Percentiles rank a stretch among this genome's conserved stretches.
Evolutionary conservation across 2,888 invertebrate genomes (phyloP).

Genomic region (Patella pellucida): DNA sequence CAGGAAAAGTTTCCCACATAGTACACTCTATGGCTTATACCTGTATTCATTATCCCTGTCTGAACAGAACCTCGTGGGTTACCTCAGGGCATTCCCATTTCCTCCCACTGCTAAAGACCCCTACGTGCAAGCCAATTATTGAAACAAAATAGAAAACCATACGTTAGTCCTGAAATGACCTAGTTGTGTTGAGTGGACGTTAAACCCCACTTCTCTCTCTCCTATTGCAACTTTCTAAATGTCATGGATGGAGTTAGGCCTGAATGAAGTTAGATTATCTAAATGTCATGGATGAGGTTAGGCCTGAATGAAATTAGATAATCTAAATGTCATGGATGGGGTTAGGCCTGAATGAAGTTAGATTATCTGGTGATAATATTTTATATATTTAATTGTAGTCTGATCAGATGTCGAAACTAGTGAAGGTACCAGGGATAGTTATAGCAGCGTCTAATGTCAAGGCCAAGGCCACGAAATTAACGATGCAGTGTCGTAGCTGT

Average conservation of each 20-base stretch:
- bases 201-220: no score
- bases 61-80: no score
- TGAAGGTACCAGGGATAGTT: conserved; percentile 96
- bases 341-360: background rate
- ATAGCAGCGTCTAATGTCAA: conserved; percentile 93
- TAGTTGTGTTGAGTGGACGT: no score
- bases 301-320: background rate
- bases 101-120: no score
- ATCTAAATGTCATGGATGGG: background rate
- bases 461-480: conserved; percentile 94
- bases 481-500: conserved; percentile 96
- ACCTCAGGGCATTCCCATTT: no score
- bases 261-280: background rate
- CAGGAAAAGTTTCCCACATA: no score
- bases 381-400: conserved; percentile 76
- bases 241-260: background rate
- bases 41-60: no score
- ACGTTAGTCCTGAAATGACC: no score
- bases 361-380: background rate
- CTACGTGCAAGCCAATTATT: no score
- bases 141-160: no score
- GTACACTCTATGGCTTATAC: no score
- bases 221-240: background rate
- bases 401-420: conserved; percentile 90
- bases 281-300: background rate